phyloP scores from a whole-genome alignment of 2,797 vertebrate genomes.

The Halcyon chelicuti region DNA sequence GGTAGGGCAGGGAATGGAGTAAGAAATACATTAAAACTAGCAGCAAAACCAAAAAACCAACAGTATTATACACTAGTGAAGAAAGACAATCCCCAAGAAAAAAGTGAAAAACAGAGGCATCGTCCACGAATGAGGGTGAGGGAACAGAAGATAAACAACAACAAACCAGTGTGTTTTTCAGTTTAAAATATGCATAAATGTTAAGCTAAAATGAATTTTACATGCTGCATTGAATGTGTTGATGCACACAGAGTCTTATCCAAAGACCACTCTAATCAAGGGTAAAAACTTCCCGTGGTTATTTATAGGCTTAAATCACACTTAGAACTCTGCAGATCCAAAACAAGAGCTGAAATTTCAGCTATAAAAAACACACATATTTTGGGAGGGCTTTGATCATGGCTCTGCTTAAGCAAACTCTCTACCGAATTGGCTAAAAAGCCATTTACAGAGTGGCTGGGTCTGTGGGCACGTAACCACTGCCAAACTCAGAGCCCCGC shows the following conservation, averaged over 20 bases:
- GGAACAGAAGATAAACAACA: slow-evolving; percentile 31
- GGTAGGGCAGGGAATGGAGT: neutral
- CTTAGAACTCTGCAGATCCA: neutral
- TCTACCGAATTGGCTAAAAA: neutral
- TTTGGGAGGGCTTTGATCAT: neutral
- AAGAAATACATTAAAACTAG: neutral
- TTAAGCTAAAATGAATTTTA: slow-evolving; percentile 59
- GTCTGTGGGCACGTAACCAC: fast-evolving
- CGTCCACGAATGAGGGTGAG: neutral
- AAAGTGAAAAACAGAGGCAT: neutral
- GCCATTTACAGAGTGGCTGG: too few species aligned
- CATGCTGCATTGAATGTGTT: slow-evolving; percentile 4
- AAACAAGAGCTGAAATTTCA: neutral
- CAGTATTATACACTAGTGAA: neutral
- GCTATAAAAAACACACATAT: neutral
- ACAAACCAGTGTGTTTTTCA: slow-evolving; percentile 10
- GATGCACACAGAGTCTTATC: slow-evolving; percentile 39
- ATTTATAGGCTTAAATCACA: slow-evolving; percentile 20
- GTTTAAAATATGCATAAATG: slow-evolving; percentile 47
- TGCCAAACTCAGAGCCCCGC: neutral
- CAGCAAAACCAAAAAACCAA: neutral
- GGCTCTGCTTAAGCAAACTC: neutral
- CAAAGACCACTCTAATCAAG: slow-evolving; percentile 8
- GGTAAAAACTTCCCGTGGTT: slow-evolving; percentile 25
- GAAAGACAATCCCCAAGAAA: neutral